Conservation (phyloP, 2,888 invertebrate genomes). For the Agapetus fuscipes region DNA sequence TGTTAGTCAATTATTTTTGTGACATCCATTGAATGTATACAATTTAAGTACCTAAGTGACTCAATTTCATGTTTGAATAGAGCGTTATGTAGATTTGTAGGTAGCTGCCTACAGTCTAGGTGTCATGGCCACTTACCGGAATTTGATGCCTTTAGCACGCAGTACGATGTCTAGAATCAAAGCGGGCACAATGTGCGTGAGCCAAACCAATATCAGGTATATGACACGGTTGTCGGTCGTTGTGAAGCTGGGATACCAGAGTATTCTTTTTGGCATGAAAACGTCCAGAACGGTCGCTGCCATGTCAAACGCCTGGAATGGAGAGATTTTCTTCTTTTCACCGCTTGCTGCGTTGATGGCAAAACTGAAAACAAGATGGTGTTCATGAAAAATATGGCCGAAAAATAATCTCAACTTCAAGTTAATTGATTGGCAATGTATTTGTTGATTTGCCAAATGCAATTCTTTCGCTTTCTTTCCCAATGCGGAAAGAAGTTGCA, state of each 20-base stretch:
- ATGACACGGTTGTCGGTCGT: conserved; percentile 6
- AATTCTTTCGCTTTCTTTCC: no score
- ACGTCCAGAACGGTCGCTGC: neutral
- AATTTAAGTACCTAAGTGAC: no score
- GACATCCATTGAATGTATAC: no score
- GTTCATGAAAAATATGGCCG: neutral
- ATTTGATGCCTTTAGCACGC: conserved; percentile 6
- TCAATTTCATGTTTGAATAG: no score
- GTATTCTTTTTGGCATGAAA: conserved; percentile 1
- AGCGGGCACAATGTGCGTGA: conserved; percentile 15
- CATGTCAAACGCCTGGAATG: neutral
- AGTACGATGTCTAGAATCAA: conserved; percentile 8
- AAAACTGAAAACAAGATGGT: conserved; percentile 6
- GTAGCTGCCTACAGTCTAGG: no score
- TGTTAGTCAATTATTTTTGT: no score
- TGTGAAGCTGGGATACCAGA: conserved; percentile 12
- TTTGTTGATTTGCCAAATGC: no score
- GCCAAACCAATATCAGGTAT: conserved; percentile 4
- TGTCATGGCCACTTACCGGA: conserved; percentile 6
- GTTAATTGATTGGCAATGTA: no score
- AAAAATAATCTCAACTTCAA: neutral
- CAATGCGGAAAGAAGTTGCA: no score
- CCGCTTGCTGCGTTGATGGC: conserved; percentile 14
- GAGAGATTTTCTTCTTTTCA: conserved; percentile 1
- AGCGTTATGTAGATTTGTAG: no score